A percentile compares a stretch with the other conserved stretches of the same genome.
Conservation (phyloP, 53 echinoderm and acorn worm species). For the Glandiceps talaboti region DNA sequence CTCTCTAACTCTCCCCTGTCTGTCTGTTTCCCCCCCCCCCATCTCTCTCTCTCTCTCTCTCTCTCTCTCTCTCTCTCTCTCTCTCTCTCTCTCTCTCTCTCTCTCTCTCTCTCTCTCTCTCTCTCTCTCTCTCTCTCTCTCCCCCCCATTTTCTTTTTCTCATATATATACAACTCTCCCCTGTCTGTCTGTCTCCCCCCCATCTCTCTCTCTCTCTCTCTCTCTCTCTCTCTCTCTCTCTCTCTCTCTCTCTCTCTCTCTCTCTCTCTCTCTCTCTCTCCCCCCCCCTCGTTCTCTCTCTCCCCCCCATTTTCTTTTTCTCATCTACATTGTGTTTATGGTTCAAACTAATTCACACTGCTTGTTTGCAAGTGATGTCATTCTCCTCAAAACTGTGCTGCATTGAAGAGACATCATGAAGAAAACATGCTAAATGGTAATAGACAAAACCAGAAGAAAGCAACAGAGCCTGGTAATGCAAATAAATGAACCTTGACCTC, state of each 20-base stretch:
- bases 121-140: background rate
- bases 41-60: background rate
- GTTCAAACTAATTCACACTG: too few relatives aligned
- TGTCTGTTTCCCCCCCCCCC: background rate
- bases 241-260: background rate
- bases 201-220: conserved; percentile 6
- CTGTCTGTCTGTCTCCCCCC: background rate
- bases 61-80: background rate
- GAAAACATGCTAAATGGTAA: too few relatives aligned
- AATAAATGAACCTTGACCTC: too few relatives aligned
- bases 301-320: background rate
- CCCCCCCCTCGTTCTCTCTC: too few relatives aligned
- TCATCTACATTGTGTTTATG: too few relatives aligned
- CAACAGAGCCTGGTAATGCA: too few relatives aligned
- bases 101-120: background rate
- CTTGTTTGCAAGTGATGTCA: too few relatives aligned
- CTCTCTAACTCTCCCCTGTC: background rate
- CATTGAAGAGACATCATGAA: too few relatives aligned
- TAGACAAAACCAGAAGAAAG: too few relatives aligned
- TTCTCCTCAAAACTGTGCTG: too few relatives aligned
- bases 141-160: conserved; percentile 5
- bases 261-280: background rate
- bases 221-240: background rate
- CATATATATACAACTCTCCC: background rate
- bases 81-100: background rate